Evolutionary conservation across 2,113 vertebrate species (phyloP).

Genomic region (Numenius arquata): DNA sequence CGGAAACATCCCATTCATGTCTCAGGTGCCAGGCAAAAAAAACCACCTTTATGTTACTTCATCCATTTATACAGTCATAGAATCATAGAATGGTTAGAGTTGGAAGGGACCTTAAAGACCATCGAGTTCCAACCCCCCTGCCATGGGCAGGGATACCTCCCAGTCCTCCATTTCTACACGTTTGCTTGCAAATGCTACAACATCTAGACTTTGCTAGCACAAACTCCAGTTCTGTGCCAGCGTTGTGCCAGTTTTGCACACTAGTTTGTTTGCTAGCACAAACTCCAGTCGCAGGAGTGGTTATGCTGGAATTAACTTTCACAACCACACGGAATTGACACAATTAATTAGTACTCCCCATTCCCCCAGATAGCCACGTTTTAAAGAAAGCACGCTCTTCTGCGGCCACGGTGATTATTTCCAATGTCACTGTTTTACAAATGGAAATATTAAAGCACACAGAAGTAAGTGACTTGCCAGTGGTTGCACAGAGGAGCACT

Average conservation of each 20-base stretch:
- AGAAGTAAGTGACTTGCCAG: background rate
- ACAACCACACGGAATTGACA: background rate
- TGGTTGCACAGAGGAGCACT: background rate
- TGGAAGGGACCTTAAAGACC: too few species aligned
- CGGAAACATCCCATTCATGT: background rate
- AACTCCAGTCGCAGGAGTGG: background rate
- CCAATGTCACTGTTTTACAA: background rate
- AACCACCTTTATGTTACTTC: background rate
- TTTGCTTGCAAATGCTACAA: background rate
- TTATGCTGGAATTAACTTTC: background rate
- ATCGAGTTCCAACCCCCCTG: too few species aligned
- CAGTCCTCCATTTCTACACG: background rate
- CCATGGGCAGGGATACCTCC: too few species aligned
- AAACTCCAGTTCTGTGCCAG: background rate
- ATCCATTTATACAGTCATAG: background rate
- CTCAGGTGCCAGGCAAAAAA: background rate
- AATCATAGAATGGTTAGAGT: too few species aligned
- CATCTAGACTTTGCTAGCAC: background rate
- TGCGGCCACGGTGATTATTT: background rate
- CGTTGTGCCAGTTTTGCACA: background rate
- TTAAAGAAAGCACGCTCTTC: background rate
- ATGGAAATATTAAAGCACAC: background rate
- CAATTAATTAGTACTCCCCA: background rate
- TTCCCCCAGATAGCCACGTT: background rate
- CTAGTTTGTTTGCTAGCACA: background rate